phyloP scores from a whole-genome alignment of 1,140 invertebrate genomes.

The Sesamia nonagrioides region DNA sequence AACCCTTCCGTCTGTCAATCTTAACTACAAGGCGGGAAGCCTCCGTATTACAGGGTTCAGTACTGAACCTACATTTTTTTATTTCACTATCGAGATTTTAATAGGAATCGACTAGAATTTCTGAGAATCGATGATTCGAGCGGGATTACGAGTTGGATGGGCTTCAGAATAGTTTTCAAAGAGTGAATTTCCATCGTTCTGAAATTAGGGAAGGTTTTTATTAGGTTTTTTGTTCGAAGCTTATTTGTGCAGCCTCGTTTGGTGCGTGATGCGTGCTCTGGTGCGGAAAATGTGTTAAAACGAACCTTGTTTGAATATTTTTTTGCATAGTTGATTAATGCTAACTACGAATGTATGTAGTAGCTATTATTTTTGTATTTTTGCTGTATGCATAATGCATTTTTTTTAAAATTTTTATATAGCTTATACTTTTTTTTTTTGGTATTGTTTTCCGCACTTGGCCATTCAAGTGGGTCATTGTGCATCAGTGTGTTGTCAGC shows the following conservation, averaged over 20 bases:
- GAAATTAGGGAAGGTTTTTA: neutral
- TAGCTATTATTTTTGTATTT: too few species aligned
- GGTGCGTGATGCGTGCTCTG: conserved; percentile 21
- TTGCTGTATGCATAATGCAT: too few species aligned
- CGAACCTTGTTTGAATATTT: neutral
- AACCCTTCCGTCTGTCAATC: conserved; percentile 86
- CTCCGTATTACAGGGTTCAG: conserved; percentile 76
- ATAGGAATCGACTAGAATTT: conserved; percentile 76
- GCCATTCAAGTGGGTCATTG: too few species aligned
- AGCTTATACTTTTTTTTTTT: too few species aligned
- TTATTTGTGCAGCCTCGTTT: conserved; percentile 16
- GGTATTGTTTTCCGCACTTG: too few species aligned
- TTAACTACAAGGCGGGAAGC: conserved; percentile 83
- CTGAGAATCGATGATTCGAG: conserved; percentile 77
- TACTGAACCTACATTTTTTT: conserved; percentile 79
- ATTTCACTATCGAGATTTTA: conserved; percentile 73
- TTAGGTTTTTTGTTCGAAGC: conserved; percentile 1
- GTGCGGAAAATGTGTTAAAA: conserved; percentile 23
- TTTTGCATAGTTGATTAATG: neutral
- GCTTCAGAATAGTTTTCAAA: conserved; percentile 58
- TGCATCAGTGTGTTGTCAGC: too few species aligned
- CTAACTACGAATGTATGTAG: too few species aligned
- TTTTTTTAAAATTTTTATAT: too few species aligned
- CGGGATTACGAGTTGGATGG: conserved; percentile 46
- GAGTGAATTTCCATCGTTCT: conserved; percentile 46